Conservation (phyloP, 2,888 invertebrate genomes). For the Chydorus sphaericus region DNA sequence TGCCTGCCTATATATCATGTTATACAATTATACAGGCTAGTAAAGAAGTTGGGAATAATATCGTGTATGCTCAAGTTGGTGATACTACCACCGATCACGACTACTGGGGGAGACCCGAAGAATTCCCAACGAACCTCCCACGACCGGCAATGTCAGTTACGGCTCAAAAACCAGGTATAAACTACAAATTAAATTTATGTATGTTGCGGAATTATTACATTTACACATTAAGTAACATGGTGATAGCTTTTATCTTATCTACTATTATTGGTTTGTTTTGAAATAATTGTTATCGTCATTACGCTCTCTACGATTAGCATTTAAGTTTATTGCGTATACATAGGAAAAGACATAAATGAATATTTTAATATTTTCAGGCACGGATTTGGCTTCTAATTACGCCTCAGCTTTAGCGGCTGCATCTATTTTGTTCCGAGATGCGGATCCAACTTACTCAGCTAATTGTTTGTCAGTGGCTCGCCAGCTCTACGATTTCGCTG, state of each 20-base stretch:
- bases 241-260: no score
- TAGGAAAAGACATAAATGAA: no score
- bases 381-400: constrained; percentile 28
- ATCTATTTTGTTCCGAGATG: constrained; percentile 22
- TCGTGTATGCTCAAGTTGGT: constrained; percentile 38
- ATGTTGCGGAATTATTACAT: no score
- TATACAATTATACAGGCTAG: no score
- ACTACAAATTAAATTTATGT: no score
- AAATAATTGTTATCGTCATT: no score
- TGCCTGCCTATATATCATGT: no score
- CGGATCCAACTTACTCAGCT: constrained; percentile 20
- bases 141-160: constrained; percentile 43
- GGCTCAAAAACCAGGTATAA: constrained; percentile 35
- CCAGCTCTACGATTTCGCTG: constrained; percentile 20
- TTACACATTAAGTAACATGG: no score
- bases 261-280: constrained; percentile 17
- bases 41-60: constrained; percentile 26
- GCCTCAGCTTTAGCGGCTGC: constrained; percentile 28
- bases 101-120: constrained; percentile 47
- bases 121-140: constrained; percentile 35
- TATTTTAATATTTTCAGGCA: constrained; percentile 20
- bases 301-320: no score
- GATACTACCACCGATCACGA: constrained; percentile 40
- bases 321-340: no score
- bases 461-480: constrained; percentile 23